These are phyloP conservation scores for Atractosteus spatula DNA, from an alignment of 2,113 vertebrate genomes.

Conservation along the genomic window DNA sequence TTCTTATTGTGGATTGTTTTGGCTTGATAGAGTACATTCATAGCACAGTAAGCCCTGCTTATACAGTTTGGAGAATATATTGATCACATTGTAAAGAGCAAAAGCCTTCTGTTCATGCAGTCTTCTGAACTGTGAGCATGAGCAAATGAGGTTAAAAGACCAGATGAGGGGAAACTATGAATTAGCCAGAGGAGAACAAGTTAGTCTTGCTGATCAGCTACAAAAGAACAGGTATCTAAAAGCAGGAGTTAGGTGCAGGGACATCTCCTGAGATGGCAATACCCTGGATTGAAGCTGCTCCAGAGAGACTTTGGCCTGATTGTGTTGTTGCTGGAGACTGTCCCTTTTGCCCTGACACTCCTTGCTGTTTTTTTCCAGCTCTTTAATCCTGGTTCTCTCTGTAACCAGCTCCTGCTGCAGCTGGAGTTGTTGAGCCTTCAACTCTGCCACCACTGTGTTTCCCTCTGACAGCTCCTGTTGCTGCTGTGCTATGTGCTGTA, in stretches of 20 bases:
- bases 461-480: neutral
- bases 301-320: neutral
- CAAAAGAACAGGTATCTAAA: too few relatives aligned
- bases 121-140: too few relatives aligned
- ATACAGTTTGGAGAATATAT: too few relatives aligned
- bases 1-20: conserved; percentile 8
- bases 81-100: too few relatives aligned
- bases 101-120: too few relatives aligned
- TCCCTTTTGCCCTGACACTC: neutral
- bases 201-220: too few relatives aligned
- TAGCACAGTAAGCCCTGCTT: too few relatives aligned
- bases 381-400: neutral
- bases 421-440: neutral
- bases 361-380: neutral
- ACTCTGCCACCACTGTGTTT: neutral
- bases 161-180: too few relatives aligned
- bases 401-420: conserved; percentile 3
- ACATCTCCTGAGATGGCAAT: neutral
- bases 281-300: neutral
- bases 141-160: too few relatives aligned
- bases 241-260: too few relatives aligned
- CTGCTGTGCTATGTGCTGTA: neutral
- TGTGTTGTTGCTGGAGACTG: neutral
- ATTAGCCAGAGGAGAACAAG: too few relatives aligned
- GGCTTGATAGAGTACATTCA: neutral